These are phyloP conservation scores for Argynnis bischoffii DNA, from an alignment of 2,888 invertebrate species.

Conservation along the genomic window DNA sequence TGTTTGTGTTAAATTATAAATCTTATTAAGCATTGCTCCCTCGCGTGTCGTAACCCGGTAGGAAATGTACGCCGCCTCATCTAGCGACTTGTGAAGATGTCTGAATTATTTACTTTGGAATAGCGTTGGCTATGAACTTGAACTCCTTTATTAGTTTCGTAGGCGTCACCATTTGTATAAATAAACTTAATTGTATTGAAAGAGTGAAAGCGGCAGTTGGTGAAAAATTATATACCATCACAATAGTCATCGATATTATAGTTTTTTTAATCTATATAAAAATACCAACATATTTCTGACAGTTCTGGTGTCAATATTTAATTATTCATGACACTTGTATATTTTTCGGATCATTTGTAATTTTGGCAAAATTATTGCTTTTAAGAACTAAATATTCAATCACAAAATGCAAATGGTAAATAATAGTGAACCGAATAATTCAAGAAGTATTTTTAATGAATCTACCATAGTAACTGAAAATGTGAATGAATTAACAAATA, in stretches of 20 bases:
- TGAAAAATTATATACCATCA: too few species aligned
- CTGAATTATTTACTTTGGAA: conserved; percentile 56
- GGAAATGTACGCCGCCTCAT: conserved; percentile 59
- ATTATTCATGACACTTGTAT: conserved; percentile 2
- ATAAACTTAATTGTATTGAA: neutral
- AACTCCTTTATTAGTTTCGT: conserved; percentile 55
- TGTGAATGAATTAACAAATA: conserved; percentile 46
- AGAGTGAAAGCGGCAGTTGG: too few species aligned
- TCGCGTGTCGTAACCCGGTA: conserved; percentile 68
- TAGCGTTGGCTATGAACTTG: conserved; percentile 29
- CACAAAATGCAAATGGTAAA: conserved; percentile 2
- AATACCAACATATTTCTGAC: too few species aligned
- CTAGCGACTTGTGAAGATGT: conserved; percentile 49
- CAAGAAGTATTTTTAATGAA: neutral
- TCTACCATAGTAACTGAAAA: conserved; percentile 33
- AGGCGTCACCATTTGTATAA: neutral
- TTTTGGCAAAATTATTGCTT: conserved; percentile 1
- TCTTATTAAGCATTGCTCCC: conserved; percentile 78
- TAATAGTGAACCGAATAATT: neutral
- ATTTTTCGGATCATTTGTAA: neutral
- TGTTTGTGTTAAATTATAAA: conserved; percentile 74
- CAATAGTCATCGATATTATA: too few species aligned
- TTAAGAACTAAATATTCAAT: neutral
- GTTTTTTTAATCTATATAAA: too few species aligned
- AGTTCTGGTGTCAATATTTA: too few species aligned